These are phyloP conservation scores for Hydrophis major DNA, from an alignment of 2,797 vertebrate genomes.

Conservation along the genomic window DNA sequence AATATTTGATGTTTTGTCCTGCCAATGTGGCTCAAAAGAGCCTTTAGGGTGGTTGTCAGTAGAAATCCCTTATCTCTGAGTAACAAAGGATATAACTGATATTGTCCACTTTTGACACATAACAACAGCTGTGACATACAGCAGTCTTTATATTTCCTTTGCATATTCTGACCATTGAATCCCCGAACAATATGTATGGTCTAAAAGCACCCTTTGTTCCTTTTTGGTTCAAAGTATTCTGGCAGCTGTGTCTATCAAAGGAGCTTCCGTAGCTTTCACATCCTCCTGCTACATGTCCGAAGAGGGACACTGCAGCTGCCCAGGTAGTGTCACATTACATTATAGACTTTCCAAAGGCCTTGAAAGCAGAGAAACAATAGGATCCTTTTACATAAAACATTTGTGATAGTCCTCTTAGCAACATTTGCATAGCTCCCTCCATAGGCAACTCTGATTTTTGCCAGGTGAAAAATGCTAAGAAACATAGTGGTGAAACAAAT, in stretches of 20 bases:
- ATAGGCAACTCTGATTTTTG: neutral
- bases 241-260: constrained; percentile 51
- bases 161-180: constrained; percentile 38
- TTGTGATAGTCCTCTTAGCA: constrained; percentile 26
- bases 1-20: neutral
- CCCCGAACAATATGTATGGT: constrained; percentile 24
- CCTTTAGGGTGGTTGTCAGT: neutral
- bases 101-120: constrained; percentile 39
- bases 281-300: constrained; percentile 52
- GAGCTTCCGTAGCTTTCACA: constrained; percentile 32
- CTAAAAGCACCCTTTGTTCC: constrained; percentile 62
- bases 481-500: neutral
- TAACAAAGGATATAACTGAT: neutral
- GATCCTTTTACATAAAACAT: constrained; percentile 19
- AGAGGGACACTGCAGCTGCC: constrained; percentile 47
- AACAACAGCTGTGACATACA: constrained; percentile 60
- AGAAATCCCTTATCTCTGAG: constrained; percentile 11
- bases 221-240: constrained; percentile 44
- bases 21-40: neutral
- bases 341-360: constrained; percentile 50
- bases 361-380: constrained; percentile 55
- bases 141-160: constrained; percentile 1
- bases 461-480: neutral
- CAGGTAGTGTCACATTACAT: constrained; percentile 61
- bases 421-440: constrained; percentile 13